A percentile compares a stretch with the other conserved stretches of the same genome.
These are phyloP conservation scores for Arrhopalites spinosus DNA, from an alignment of 2,888 invertebrate species.

Conservation along the genomic window DNA sequence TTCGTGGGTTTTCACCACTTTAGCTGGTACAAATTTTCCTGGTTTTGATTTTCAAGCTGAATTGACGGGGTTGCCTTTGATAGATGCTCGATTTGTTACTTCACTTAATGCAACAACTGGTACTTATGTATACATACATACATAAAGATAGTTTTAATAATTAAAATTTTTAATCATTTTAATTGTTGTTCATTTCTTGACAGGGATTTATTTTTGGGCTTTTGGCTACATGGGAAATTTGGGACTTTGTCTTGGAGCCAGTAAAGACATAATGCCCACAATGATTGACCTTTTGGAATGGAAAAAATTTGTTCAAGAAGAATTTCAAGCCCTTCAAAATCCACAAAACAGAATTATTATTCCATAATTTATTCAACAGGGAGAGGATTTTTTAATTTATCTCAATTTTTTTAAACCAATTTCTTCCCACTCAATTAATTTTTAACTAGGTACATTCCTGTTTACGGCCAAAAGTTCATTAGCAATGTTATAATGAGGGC, in stretches of 20 bases:
- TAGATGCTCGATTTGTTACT: background rate
- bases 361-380: no score
- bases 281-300: background rate
- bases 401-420: no score
- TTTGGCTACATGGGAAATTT: background rate
- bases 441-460: no score
- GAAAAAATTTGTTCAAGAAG: background rate
- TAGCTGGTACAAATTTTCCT: background rate
- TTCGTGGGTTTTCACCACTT: slow-evolving; percentile 1
- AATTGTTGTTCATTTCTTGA: no score
- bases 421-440: no score
- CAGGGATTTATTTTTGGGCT: background rate
- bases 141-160: no score
- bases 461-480: no score
- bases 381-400: no score
- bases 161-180: no score
- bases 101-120: background rate
- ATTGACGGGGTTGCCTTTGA: background rate
- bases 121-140: no score
- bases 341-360: background rate
- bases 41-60: background rate
- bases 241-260: background rate
- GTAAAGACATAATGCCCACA: background rate
- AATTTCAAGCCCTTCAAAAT: background rate
- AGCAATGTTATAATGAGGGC: no score